phyloP scores from a whole-genome alignment of 1,140 invertebrate genomes.

The Nasonia longicornis region DNA sequence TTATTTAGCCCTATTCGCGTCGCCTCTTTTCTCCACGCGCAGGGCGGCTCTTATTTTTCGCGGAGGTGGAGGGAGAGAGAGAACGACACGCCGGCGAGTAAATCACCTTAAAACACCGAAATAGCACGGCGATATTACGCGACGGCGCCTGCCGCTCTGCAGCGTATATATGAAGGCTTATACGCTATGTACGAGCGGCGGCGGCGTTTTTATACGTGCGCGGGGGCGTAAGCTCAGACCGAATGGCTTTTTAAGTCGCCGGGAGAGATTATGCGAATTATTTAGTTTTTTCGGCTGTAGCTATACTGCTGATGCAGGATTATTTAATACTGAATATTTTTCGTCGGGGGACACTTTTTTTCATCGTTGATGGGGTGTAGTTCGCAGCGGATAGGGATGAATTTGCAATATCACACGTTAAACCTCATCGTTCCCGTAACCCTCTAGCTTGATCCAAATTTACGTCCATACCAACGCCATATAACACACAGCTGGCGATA shows the following conservation, averaged over 20 bases:
- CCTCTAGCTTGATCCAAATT: no score
- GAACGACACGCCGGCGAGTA: conserved; percentile 19
- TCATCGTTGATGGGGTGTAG: no score
- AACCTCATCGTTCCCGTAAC: no score
- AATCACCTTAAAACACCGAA: conserved; percentile 44
- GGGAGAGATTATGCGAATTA: conserved; percentile 8
- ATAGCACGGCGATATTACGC: conserved; percentile 39
- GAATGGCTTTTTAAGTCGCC: background rate
- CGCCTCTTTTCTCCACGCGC: conserved; percentile 11
- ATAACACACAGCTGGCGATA: background rate
- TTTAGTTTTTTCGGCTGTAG: background rate
- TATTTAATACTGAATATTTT: background rate
- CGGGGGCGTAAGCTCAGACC: background rate
- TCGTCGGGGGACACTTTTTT: background rate
- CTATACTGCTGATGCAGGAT: background rate
- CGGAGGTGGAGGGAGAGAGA: conserved; percentile 10
- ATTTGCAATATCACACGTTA: no score
- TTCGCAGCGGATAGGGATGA: no score
- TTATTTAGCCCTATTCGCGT: conserved; percentile 54
- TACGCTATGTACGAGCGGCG: background rate
- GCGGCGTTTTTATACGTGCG: background rate
- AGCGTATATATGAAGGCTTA: background rate
- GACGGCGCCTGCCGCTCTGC: background rate
- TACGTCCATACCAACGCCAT: background rate
- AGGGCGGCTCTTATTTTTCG: background rate